Evolutionary conservation across 2,888 invertebrate genomes (phyloP).

Genomic region (Eretmocerus hayati): DNA sequence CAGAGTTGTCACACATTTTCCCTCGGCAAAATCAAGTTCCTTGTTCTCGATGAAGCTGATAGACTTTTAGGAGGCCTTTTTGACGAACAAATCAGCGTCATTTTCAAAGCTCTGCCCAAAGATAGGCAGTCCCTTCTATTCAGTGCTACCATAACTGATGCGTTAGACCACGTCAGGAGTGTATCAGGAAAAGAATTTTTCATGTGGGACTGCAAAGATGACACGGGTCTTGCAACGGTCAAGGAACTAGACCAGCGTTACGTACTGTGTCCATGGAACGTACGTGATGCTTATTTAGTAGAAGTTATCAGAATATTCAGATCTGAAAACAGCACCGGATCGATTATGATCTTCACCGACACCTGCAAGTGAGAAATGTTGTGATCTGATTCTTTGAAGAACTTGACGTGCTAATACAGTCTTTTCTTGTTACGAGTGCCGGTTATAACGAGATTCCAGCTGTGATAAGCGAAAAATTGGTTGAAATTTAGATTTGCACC

Average conservation of each 20-base stretch:
- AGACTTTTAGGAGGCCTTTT: constrained; percentile 74
- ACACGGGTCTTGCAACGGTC: constrained; percentile 72
- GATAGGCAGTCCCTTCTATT: constrained; percentile 83
- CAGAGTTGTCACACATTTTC: constrained; percentile 78
- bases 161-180: constrained; percentile 60
- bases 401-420: too few species aligned
- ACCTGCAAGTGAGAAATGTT: constrained; percentile 91
- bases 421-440: too few species aligned
- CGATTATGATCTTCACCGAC: constrained; percentile 89
- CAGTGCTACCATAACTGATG: constrained; percentile 92
- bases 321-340: constrained; percentile 65
- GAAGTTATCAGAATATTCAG: constrained; percentile 72
- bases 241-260: constrained; percentile 85
- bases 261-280: constrained; percentile 83
- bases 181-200: constrained; percentile 47
- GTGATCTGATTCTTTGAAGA: too few species aligned
- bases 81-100: constrained; percentile 73
- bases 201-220: constrained; percentile 52
- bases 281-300: constrained; percentile 87
- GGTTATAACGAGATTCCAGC: too few species aligned
- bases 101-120: constrained; percentile 69
- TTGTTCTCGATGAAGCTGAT: constrained; percentile 97
- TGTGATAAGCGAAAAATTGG: too few species aligned
- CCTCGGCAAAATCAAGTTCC: constrained; percentile 70
- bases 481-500: too few species aligned